These are phyloP conservation scores for Lordiphosa stackelbergi DNA, from an alignment of 1,140 invertebrate genomes.

Conservation along the genomic window DNA sequence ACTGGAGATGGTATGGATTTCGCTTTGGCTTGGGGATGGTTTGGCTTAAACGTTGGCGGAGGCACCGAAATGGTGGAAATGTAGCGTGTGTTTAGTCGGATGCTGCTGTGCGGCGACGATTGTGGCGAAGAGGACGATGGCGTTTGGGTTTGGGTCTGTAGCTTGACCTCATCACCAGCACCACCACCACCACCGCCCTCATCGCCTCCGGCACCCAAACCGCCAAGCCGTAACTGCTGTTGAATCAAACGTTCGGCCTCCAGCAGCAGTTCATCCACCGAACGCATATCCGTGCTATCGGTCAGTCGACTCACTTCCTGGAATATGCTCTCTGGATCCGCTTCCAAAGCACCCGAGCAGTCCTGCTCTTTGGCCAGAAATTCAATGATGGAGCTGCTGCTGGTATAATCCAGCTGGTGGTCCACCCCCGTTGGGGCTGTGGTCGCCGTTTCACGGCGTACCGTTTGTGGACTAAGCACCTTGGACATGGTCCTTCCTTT, in stretches of 20 bases:
- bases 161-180: background rate
- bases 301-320: constrained; percentile 71
- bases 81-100: constrained; percentile 62
- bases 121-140: constrained; percentile 37
- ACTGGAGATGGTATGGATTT: constrained; percentile 2
- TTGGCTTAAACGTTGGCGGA: background rate
- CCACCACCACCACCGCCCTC: background rate
- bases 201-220: constrained; percentile 1
- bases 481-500: constrained; percentile 2
- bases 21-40: too few relatives aligned
- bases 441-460: constrained; percentile 12
- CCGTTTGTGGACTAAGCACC: constrained; percentile 11
- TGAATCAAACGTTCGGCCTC: constrained; percentile 73
- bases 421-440: background rate
- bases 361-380: constrained; percentile 73
- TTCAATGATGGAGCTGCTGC: constrained; percentile 69
- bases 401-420: constrained; percentile 50
- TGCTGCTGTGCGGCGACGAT: constrained; percentile 62
- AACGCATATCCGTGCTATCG: constrained; percentile 63
- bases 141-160: constrained; percentile 1
- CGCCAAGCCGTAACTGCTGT: constrained; percentile 51
- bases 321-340: constrained; percentile 70
- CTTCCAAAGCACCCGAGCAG: constrained; percentile 47
- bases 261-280: constrained; percentile 71
- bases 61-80: constrained; percentile 7